phyloP scores from a whole-genome alignment of 2,797 vertebrate genomes.

The Octomys mimax region DNA sequence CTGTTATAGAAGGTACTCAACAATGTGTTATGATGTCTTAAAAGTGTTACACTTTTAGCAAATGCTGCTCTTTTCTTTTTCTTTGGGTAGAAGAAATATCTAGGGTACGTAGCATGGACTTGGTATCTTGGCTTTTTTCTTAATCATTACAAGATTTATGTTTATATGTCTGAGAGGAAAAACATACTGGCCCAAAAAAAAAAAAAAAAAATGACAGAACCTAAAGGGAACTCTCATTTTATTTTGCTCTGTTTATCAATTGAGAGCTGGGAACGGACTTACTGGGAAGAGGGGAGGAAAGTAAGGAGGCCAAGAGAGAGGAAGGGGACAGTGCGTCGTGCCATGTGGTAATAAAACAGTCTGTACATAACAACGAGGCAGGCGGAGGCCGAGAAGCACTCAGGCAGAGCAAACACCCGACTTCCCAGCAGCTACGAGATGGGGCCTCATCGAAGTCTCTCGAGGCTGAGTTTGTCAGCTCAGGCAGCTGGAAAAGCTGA shows the following conservation, averaged over 20 bases:
- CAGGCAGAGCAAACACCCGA: constrained; percentile 93
- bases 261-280: constrained; percentile 76
- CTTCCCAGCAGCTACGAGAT: constrained; percentile 89
- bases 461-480: constrained; percentile 62
- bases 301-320: constrained; percentile 61
- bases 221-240: constrained; percentile 23
- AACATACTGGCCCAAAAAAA: background rate
- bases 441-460: constrained; percentile 50
- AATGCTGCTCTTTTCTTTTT: background rate
- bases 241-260: constrained; percentile 54
- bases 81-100: background rate
- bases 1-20: background rate
- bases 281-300: constrained; percentile 42
- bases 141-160: background rate
- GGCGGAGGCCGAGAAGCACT: constrained; percentile 86
- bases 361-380: constrained; percentile 90
- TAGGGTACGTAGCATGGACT: background rate
- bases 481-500: background rate
- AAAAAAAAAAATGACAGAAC: background rate
- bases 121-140: background rate
- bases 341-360: constrained; percentile 85
- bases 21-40: background rate
- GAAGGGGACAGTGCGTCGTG: constrained; percentile 77
- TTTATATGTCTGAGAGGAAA: background rate
- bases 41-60: constrained; percentile 31